Base-by-base conservation (phyloP, 2,888 invertebrate genomes). In the Torymus texanus region DNA sequence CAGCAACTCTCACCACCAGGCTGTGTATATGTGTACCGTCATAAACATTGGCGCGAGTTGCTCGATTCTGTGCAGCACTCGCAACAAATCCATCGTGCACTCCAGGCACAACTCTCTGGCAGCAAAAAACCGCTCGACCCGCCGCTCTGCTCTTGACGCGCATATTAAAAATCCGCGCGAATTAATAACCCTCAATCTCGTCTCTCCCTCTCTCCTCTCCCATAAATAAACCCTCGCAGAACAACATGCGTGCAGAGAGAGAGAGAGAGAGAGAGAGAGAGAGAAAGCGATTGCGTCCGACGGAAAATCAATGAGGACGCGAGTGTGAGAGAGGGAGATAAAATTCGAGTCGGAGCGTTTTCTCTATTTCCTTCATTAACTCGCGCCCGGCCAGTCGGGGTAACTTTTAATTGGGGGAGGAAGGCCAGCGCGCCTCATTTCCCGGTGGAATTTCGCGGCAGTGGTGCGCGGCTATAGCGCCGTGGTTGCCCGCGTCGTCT, bases 311-410 rank as follows among this genome's bases (percentile, higher is more conserved):
- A 74, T 74, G 65, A 74, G 50, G 10, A 50, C 14, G 50, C 24
- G 18, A 63, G 51, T n/a, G 24, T 55, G 55, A 12, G 55, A n/a
- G 67, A 18, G 29, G 71, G 67, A 73, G 68, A 62, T 59, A 62
- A 68, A 68, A 74, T 16, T 56, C 56, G 59, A 13, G n/a, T 61
- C 58, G 79, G 82, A 70, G 87, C 85, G 87, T 86, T 88, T 88
- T 87, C 87, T 86, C 86, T 87, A 88, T 89, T 89, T 89, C 88
- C 88, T 88, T 88, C 88, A 88, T 89, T 88, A 88, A 88, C 87
- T 88, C 86, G 86, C 86, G 84, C 87, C 87, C 87, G 87, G 88
- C 87, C 85, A 86, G 82, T 29, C 55, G n/a, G 87, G 86, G 87
- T 87, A 89, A 89, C 88, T 90, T 90, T 89, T 90, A 90, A 90